Evolutionary conservation across 2,888 invertebrate genomes (phyloP), one percentile per base, ranked within the genome.

Genomic region (Brassicogethes aeneus): DNA sequence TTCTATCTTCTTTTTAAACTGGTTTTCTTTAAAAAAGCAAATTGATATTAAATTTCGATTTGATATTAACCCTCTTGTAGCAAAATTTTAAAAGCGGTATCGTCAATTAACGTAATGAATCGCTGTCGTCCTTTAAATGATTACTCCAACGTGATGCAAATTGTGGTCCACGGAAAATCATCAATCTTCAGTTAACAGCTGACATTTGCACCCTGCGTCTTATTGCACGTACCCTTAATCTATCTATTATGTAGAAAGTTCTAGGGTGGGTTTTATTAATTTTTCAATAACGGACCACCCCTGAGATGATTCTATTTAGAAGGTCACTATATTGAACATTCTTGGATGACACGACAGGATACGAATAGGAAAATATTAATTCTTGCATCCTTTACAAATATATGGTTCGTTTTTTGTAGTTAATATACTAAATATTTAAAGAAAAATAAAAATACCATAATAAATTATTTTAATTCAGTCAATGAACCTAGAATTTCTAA

Each of bases 141-240:
- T 23, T 23, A 10, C 23, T 23, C 5, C 23, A 23, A 23, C 23
- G 10, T 23, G 23, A 23, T 23, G 23, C 23, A 23, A 23, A 23
- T 23, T 23, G 23, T 23, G 23, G 23, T 7, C 23, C 23, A 23
- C 23, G 23, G 23, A 23, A 23, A 23, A 23, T 23, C 23, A 23
- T 23, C 23, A 23, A 23, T 23, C 23, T 23, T 23, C 23, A 7
- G 5, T 23, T 7, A 23, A 23, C 23, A 10, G 23, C 23, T 23
- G 23, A 23, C 23, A 23, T 23, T 23, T 23, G 23, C 23, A 23
- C 23, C 23, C 23, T 23, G 23, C 23, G 23, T 23, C 23, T 23
- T 23, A 23, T 23, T 23, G 23, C 23, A 23, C 23, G 23, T 23
- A 23, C 23, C 23, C 23, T 23, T 23, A 10, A 23, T 23, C 23